Evolutionary conservation across 2,797 vertebrate species (phyloP).

Genomic region (Champsocephalus esox): DNA sequence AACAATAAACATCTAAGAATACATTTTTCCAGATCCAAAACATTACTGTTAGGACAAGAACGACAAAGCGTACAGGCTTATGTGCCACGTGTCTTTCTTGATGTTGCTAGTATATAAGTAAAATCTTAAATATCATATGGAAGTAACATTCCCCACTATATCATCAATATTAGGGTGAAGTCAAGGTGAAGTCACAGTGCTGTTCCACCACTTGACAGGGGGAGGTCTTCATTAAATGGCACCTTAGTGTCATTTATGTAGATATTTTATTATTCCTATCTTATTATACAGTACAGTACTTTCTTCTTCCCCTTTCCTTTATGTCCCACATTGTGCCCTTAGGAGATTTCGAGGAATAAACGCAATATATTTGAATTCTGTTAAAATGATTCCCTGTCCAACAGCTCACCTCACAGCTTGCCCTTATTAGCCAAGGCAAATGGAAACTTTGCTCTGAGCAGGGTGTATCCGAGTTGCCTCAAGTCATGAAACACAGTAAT

Average conservation of each 20-base stretch:
- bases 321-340: slow-evolving; percentile 69
- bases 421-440: slow-evolving; percentile 78
- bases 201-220: slow-evolving; percentile 24
- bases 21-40: slow-evolving; percentile 26
- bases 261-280: slow-evolving; percentile 71
- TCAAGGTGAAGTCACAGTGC: slow-evolving; percentile 31
- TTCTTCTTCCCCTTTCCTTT: slow-evolving; percentile 48
- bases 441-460: slow-evolving; percentile 67
- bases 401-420: slow-evolving; percentile 73
- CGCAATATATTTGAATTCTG: slow-evolving; percentile 74
- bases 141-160: slow-evolving; percentile 24
- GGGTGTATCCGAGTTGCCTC: slow-evolving; percentile 61
- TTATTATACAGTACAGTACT: slow-evolving; percentile 47
- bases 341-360: slow-evolving; percentile 70
- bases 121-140: slow-evolving; percentile 46
- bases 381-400: slow-evolving; percentile 74
- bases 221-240: slow-evolving; percentile 52
- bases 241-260: slow-evolving; percentile 58
- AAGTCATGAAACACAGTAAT: slow-evolving; percentile 53
- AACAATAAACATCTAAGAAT: slow-evolving; percentile 48
- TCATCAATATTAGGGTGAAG: slow-evolving; percentile 22
- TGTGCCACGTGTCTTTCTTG: slow-evolving; percentile 1
- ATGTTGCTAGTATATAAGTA: slow-evolving; percentile 17
- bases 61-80: neutral
- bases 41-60: slow-evolving; percentile 6